Base-by-base conservation (phyloP, 2,888 invertebrate genomes). In the Tenthredo mesomela region DNA sequence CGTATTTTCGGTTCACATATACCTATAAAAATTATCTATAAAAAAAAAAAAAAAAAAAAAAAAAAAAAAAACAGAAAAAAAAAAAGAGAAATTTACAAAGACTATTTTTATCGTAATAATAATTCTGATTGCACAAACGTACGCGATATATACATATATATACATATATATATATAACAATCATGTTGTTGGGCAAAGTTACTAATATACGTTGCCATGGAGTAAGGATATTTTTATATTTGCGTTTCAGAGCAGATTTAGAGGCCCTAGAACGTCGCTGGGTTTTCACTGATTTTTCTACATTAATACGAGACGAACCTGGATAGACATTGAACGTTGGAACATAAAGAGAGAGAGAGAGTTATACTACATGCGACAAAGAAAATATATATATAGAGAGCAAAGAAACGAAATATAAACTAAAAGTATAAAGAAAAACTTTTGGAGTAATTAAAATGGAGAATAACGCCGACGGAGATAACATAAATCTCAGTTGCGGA, bases 401-500 rank as follows among this genome's bases (percentile, higher is more conserved):
- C 2, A 58, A 78, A 40, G 0, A 58, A 78, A 40, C 6, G 37
- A 37, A 37, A 71, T 15, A 54, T 18, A 25, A 29, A 61, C 25
- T 37, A 33, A 80, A 77, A 58, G 37, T 47, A 18, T 18, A 65
- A n/a, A 7, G 4, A 37, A 12, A 61, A 21, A 61, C 25, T 9
- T 25, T 61, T 7, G 18, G 4, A 25, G 9, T 25, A 7, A 21
- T 71, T 87, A 89, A 21, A 83, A 89, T 89, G 89, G 89, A 90
- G 40, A 91, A 86, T 87, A 90, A 89, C 86, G 87, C 89, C 9
- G 92, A 92, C 25, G 90, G 89, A 21, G 93, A 93, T 85, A 93
- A 93, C 86, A 86, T 92, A 84, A 93, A 92, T 85, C 86, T 93
- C 50, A 92, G 92, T 87, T 90, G 92, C 5, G 91, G 92, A 40